A percentile compares a stretch with the other conserved stretches of the same genome.
Evolutionary conservation across 2,888 invertebrate genomes (phyloP).

Genomic region (Liodrosophila aerea): DNA sequence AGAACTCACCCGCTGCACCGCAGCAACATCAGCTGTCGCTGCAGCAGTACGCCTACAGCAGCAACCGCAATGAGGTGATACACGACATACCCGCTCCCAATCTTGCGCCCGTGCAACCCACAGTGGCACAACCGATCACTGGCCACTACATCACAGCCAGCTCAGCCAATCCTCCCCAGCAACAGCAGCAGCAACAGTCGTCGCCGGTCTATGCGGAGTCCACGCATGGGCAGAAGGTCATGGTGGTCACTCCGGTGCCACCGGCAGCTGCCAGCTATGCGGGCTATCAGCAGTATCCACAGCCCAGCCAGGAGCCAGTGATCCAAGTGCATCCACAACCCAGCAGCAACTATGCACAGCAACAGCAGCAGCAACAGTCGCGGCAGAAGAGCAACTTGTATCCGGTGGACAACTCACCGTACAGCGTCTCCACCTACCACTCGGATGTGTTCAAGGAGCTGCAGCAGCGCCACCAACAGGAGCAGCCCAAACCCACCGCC

Average conservation of each 20-base stretch:
- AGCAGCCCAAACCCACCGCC: slow-evolving; percentile 19
- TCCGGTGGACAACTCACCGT: slow-evolving; percentile 65
- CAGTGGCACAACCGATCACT: slow-evolving; percentile 34
- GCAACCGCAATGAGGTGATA: slow-evolving; percentile 77
- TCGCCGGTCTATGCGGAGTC: slow-evolving; percentile 79
- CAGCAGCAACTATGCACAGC: slow-evolving; percentile 66
- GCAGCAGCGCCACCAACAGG: slow-evolving; percentile 68
- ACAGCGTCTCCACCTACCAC: slow-evolving; percentile 81
- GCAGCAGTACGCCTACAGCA: slow-evolving; percentile 68
- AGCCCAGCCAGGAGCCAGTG: slow-evolving; percentile 43
- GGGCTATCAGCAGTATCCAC: slow-evolving; percentile 65
- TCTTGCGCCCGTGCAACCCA: slow-evolving; percentile 59
- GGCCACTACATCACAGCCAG: slow-evolving; percentile 71
- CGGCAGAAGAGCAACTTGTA: slow-evolving; percentile 8
- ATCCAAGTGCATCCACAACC: slow-evolving; percentile 73
- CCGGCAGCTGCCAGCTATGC: slow-evolving; percentile 52
- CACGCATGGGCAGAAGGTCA: slow-evolving; percentile 80
- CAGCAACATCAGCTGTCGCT: slow-evolving; percentile 28
- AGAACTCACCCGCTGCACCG: slow-evolving; percentile 49
- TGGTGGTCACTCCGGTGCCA: slow-evolving; percentile 81
- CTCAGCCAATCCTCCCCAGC: slow-evolving; percentile 20
- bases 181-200: slow-evolving; percentile 43
- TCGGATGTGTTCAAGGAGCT: slow-evolving; percentile 81
- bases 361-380: slow-evolving; percentile 74
- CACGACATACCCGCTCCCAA: slow-evolving; percentile 82